Conservation (phyloP, 1,140 invertebrate species). For the Luehdorfia chinensis region DNA sequence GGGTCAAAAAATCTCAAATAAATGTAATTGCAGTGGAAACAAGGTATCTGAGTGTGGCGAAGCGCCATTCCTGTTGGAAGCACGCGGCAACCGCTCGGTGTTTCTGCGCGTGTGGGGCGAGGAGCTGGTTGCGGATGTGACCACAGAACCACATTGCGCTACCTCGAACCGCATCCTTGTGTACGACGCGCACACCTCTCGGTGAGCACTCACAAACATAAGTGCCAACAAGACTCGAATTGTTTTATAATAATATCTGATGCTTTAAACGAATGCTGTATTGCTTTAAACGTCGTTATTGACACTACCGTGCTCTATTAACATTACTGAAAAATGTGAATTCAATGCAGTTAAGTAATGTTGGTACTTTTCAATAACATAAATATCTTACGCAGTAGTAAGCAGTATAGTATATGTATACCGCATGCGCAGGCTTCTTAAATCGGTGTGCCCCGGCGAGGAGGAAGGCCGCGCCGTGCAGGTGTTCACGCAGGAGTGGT, state of each 20-base stretch:
- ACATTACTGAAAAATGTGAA: no score
- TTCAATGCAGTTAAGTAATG: no score
- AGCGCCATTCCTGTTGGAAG: slow-evolving; percentile 85
- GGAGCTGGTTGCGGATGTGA: slow-evolving; percentile 41
- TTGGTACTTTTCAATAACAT: no score
- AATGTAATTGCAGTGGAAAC: slow-evolving; percentile 28
- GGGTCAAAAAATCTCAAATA: background rate
- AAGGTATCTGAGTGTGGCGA: slow-evolving; percentile 83
- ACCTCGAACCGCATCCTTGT: slow-evolving; percentile 80
- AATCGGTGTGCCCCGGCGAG: slow-evolving; percentile 85
- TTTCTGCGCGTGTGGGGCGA: slow-evolving; percentile 86
- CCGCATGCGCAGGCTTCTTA: slow-evolving; percentile 81
- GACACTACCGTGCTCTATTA: no score
- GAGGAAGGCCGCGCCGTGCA: slow-evolving; percentile 82
- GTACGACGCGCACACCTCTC: slow-evolving; percentile 80
- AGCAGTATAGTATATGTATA: no score
- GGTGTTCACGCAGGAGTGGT: slow-evolving; percentile 54
- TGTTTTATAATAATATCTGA: no score
- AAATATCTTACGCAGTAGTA: no score
- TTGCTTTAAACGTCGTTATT: no score
- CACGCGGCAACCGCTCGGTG: slow-evolving; percentile 84
- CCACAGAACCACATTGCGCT: slow-evolving; percentile 78
- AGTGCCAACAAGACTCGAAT: no score
- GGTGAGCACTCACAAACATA: no score
- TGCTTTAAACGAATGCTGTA: no score